Base-by-base conservation (phyloP, 2,113 vertebrate genomes). In the Macquaria ambigua region DNA sequence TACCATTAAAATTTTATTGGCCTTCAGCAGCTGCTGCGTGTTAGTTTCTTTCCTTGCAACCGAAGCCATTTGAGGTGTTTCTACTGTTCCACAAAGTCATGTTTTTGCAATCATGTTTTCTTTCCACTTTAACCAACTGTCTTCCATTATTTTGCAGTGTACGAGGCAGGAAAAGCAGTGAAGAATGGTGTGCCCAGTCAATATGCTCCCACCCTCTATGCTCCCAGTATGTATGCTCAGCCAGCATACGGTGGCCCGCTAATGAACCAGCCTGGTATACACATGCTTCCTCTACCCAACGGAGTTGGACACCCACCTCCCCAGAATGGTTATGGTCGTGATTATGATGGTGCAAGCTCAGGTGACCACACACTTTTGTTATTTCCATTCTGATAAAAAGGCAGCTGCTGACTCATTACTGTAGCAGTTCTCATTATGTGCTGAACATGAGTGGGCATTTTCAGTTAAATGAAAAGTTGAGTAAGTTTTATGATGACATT, bases 141-240 rank as follows among this genome's bases (percentile, higher is more conserved):
- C 4, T 39, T 39, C 1, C 68, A 25, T 83, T 48, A 10, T 25
- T 67, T 84, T 28, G 1, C 88, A 98, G 97, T 98, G 82, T 98
- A 98, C 3, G 93, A 96, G 48, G 97, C 97, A 0, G 97, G 97
- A n/a, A 98, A 98, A 93, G 97, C 97, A 1, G 97, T 96, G 64
- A 98, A 97, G 74, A 92, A 96, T 0, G 97, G 97, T 0, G 7
- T 95, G 1, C 77, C 95, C 28, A 96, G 94, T 81, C 93, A 97
- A 8, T 97, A 97, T 23, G 96, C 95, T 28, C 76, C 94, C 46
- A 96, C 93, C 2, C 3, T 94, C 1, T 97, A 96, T 0, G 95
- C 96, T n/a, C 95, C 93, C 61, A 97, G 95, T 81, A 82, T 96
- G 88, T 97, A 97, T 1, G 94, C 91, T 48, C 95, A 97, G 90